Evolutionary conservation across 2,888 invertebrate species (phyloP).

Genomic region (Eupithecia insigniata): DNA sequence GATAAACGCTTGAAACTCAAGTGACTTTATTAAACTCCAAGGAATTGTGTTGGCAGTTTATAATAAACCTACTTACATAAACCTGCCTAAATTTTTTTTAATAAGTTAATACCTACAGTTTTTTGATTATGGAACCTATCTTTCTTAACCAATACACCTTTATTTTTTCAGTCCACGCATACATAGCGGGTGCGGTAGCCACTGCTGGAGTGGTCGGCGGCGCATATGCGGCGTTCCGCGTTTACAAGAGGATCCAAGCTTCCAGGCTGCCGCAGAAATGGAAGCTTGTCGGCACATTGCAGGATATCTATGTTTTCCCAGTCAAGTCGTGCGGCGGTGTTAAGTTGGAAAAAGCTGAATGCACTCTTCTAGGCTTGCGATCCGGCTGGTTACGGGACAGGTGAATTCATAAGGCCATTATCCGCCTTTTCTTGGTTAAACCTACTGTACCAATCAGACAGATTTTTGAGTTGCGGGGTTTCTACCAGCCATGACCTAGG

Average conservation of each 20-base stretch:
- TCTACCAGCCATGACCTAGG: too few relatives aligned
- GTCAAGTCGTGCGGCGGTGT: constrained; percentile 85
- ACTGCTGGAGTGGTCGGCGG: constrained; percentile 65
- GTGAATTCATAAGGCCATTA: constrained; percentile 44
- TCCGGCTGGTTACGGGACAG: constrained; percentile 84
- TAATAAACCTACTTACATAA: too few relatives aligned
- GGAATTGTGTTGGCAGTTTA: not conserved
- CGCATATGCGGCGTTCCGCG: constrained; percentile 63
- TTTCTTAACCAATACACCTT: too few relatives aligned
- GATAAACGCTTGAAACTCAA: too few relatives aligned
- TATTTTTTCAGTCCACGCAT: constrained; percentile 38
- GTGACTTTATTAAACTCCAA: too few relatives aligned
- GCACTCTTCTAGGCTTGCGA: constrained; percentile 81
- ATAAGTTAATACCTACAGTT: too few relatives aligned
- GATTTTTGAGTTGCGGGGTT: not conserved
- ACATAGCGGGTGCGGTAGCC: constrained; percentile 58
- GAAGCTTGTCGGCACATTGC: constrained; percentile 84
- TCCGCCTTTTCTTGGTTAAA: not conserved
- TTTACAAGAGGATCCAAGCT: constrained; percentile 53
- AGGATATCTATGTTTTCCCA: constrained; percentile 82
- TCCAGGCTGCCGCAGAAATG: constrained; percentile 76
- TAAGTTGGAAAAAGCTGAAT: constrained; percentile 76
- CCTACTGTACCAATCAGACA: not conserved
- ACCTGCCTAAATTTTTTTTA: too few relatives aligned
- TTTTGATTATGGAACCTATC: too few relatives aligned